These are phyloP conservation scores for Limosa lapponica DNA, from an alignment of 2,797 vertebrate genomes.

Conservation along the genomic window DNA sequence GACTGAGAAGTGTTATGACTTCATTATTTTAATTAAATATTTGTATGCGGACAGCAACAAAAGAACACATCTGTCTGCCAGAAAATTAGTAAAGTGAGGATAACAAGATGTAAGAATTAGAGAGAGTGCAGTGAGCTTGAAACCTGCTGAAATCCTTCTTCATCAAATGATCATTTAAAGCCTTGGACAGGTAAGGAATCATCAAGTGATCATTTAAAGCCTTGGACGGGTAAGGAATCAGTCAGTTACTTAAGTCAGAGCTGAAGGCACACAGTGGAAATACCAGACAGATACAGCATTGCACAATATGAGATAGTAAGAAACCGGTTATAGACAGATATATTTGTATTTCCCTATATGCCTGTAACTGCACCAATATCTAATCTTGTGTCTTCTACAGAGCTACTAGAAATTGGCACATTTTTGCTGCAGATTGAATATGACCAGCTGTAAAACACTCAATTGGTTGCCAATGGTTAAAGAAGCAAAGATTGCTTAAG, in stretches of 20 bases:
- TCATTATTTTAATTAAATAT: conserved; percentile 28
- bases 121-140: background rate
- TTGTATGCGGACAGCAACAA: background rate
- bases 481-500: background rate
- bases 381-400: background rate
- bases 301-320: background rate
- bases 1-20: background rate
- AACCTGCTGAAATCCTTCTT: background rate
- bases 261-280: background rate
- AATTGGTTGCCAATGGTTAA: background rate
- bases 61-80: conserved; percentile 10
- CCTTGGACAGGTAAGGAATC: background rate
- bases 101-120: background rate
- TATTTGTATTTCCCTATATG: background rate
- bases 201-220: background rate
- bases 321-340: background rate
- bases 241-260: background rate
- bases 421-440: background rate
- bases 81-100: background rate
- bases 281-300: background rate
- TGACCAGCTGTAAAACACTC: background rate
- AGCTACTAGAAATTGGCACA: background rate
- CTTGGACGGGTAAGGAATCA: background rate
- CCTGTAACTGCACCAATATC: background rate
- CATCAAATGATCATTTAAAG: background rate